phyloP scores from a whole-genome alignment of 2,888 invertebrate species.

The Drosophila stalkeri region DNA sequence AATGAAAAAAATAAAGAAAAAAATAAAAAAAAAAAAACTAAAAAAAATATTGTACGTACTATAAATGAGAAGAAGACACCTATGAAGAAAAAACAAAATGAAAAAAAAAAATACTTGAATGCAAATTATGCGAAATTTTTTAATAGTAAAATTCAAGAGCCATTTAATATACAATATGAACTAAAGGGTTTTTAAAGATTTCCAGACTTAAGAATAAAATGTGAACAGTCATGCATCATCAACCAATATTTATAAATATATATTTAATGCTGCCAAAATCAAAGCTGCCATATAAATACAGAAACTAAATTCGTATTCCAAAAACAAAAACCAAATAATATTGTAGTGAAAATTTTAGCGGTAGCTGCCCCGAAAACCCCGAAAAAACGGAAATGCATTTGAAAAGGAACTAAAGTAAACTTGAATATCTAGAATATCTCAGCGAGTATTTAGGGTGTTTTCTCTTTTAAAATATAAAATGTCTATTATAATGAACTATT shows the following conservation, averaged over 20 bases:
- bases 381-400: constrained; percentile 6
- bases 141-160: constrained; percentile 78
- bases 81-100: constrained; percentile 13
- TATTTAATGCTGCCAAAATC: constrained; percentile 68
- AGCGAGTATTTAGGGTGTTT: constrained; percentile 50
- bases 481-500: constrained; percentile 61
- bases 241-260: constrained; percentile 37
- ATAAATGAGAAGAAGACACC: constrained; percentile 35
- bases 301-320: constrained; percentile 32
- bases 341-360: constrained; percentile 57
- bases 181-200: constrained; percentile 56
- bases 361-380: constrained; percentile 32
- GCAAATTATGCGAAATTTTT: constrained; percentile 66
- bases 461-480: constrained; percentile 54
- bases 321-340: constrained; percentile 32
- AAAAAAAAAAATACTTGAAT: constrained; percentile 45
- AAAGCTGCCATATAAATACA: constrained; percentile 59
- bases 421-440: constrained; percentile 19
- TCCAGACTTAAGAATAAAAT: constrained; percentile 38
- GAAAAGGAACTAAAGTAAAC: constrained; percentile 18
- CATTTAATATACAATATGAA: constrained; percentile 55
- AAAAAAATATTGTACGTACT: constrained; percentile 44
- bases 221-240: constrained; percentile 40
- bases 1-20: constrained; percentile 7
- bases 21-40: neutral